Evolutionary conservation across 2,113 vertebrate species (phyloP).

Genomic region (Megaceryle maxima): DNA sequence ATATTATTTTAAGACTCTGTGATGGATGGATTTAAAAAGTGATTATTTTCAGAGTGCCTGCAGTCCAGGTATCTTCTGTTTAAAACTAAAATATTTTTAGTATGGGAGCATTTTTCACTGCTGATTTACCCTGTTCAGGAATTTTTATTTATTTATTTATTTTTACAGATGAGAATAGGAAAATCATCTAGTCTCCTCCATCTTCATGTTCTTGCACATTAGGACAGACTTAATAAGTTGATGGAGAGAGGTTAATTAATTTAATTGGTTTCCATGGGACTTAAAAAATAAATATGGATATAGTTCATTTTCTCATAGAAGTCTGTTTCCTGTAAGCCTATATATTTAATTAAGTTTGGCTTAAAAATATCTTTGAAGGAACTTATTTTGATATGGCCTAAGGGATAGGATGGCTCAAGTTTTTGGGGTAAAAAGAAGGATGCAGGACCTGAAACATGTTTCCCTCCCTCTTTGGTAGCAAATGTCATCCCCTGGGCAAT

Average conservation of each 20-base stretch:
- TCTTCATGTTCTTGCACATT: background rate
- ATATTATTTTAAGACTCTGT: background rate
- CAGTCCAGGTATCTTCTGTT: background rate
- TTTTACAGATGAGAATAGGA: background rate
- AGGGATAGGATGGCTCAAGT: background rate
- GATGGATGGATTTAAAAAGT: background rate
- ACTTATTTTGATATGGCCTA: background rate
- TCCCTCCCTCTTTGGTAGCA: background rate
- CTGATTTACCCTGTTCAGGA: background rate
- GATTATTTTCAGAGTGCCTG: background rate
- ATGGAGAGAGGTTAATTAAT: slow-evolving; percentile 31
- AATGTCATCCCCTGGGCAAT: background rate
- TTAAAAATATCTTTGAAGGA: background rate
- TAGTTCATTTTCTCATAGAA: background rate
- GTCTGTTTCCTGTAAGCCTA: background rate
- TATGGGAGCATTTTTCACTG: background rate
- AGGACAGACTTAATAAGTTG: background rate
- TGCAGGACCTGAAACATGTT: background rate
- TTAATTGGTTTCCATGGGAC: slow-evolving; percentile 45
- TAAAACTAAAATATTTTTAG: background rate
- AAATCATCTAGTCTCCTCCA: background rate
- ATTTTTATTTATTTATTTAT: background rate
- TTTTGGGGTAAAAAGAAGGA: background rate
- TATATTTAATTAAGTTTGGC: background rate
- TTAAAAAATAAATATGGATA: background rate